These are phyloP conservation scores for Lasioglossum malachurum DNA, from an alignment of 2,888 invertebrate genomes.

Conservation along the genomic window DNA sequence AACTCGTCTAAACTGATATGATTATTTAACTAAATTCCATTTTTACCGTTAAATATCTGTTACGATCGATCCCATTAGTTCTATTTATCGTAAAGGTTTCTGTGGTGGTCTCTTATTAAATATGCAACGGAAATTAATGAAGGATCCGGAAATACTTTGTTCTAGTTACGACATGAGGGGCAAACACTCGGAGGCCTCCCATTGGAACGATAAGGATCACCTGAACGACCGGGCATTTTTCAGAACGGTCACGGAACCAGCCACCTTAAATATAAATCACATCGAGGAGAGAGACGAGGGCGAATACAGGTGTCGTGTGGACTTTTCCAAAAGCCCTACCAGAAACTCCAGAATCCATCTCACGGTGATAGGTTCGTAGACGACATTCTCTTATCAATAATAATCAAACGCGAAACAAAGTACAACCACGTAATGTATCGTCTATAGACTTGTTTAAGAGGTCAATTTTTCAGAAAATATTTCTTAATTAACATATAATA, in stretches of 20 bases:
- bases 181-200: slow-evolving; percentile 87
- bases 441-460: too few species aligned
- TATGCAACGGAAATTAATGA: neutral
- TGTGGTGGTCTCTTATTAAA: neutral
- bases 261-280: slow-evolving; percentile 89
- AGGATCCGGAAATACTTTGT: slow-evolving; percentile 73
- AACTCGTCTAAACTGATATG: neutral
- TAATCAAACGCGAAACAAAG: too few species aligned
- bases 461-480: too few species aligned
- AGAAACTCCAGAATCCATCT: slow-evolving; percentile 91
- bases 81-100: neutral
- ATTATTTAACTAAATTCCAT: too few species aligned
- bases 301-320: slow-evolving; percentile 92
- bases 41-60: too few species aligned
- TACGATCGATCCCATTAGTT: neutral
- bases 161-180: slow-evolving; percentile 90
- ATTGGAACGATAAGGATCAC: slow-evolving; percentile 90
- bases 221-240: slow-evolving; percentile 90
- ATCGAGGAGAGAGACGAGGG: slow-evolving; percentile 90
- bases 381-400: neutral
- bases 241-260: slow-evolving; percentile 89
- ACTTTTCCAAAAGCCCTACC: slow-evolving; percentile 92
- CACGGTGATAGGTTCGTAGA: slow-evolving; percentile 90
- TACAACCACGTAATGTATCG: too few species aligned
- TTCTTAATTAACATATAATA: too few species aligned